Evolutionary conservation across 2,113 vertebrate genomes (phyloP), one percentile per base, ranked within the genome.

Genomic region (Eublepharis macularius): DNA sequence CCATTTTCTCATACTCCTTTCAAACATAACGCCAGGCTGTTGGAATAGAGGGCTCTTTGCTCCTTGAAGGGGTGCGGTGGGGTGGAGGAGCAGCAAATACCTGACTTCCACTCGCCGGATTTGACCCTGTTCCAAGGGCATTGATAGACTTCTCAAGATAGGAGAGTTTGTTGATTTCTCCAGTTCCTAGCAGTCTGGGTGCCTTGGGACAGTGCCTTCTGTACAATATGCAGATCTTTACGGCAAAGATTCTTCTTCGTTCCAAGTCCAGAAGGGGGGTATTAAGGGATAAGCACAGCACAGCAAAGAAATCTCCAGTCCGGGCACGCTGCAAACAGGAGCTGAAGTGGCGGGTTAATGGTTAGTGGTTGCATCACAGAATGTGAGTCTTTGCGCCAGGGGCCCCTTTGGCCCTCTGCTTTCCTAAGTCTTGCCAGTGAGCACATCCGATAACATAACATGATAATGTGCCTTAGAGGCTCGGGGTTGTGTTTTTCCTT

Each of bases 371-470:
- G 85, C 87, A 87, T 45, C 32, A 12, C 29, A 49, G 34, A 43
- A 85, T 60, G 51, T 39, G 19, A 36, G 54, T 24, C n/a, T 89
- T 57, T 41, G 75, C 86, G 90, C 91, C 86, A 82, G 90, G 92
- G 91, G 85, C 90, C n/a, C n/a, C 91, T 90, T 89, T 89, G 80
- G 78, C 80, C 65, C 83, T 69, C 84, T 19, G 2, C 87, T 86
- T 88, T 91, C 86, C 86, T 1, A 80, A 83, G 77, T 75, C 92
- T 88, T 84, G 89, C 80, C 88, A 89, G 79, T 92, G 81, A 87
- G 86, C 90, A 91, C 92, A 74, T 84, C 90, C 86, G 88, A 92
- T 84, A 88, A 89, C 89, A 93, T 26, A 45, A 47, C 32, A 54
- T 4, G n/a, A 34, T n/a, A 4, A 17, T 49, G 29, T 16, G 17